A percentile compares a stretch with the other conserved stretches of the same genome.
Evolutionary conservation across 2,113 vertebrate species (phyloP).

Genomic region (Anolis carolinensis): DNA sequence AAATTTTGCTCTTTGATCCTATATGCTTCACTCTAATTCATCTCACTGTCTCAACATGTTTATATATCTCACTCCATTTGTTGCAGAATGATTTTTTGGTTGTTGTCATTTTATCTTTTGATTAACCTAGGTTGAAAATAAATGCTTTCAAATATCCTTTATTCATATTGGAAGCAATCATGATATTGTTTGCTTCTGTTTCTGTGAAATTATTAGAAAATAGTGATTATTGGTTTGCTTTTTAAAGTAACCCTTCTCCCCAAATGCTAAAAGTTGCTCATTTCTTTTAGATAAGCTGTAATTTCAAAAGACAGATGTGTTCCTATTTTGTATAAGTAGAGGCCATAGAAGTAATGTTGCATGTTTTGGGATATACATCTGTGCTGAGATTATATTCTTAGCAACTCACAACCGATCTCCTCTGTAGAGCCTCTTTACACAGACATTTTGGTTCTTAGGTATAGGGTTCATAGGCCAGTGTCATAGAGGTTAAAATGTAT

Average conservation of each 20-base stretch:
- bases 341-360: not conserved
- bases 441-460: not conserved
- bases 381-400: not conserved
- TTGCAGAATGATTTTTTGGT: slow-evolving; percentile 44
- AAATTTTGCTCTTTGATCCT: not conserved
- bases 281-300: not conserved
- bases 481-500: not conserved
- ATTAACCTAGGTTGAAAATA: slow-evolving; percentile 17
- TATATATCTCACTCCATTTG: not conserved
- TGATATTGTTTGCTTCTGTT: slow-evolving; percentile 13
- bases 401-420: not conserved
- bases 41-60: not conserved
- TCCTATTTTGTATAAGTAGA: not conserved
- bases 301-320: not conserved
- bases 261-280: not conserved
- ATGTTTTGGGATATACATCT: not conserved
- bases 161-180: not conserved
- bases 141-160: not conserved
- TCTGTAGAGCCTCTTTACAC: not conserved
- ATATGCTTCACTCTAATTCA: not conserved
- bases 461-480: not conserved
- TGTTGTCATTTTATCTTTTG: slow-evolving; percentile 16
- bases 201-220: slow-evolving; percentile 1
- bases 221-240: not conserved
- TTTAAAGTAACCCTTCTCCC: not conserved